Conservation (phyloP, 2,113 vertebrate species). For the Corythaixoides concolor region DNA sequence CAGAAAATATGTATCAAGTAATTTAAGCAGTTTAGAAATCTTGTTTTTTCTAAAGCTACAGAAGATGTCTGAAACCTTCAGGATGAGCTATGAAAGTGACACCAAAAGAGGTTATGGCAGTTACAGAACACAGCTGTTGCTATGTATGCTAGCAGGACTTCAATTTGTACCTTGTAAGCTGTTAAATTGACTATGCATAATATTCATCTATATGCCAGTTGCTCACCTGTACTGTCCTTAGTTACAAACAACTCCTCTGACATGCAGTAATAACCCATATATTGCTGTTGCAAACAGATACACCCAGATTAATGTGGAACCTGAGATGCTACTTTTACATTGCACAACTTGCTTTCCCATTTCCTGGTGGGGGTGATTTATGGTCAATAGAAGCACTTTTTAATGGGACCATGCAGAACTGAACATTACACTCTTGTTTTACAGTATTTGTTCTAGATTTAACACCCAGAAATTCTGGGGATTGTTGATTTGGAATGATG, state of each 20-base stretch:
- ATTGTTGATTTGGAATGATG: background rate
- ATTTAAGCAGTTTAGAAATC: background rate
- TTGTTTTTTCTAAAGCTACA: background rate
- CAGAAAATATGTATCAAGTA: background rate
- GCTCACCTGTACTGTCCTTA: background rate
- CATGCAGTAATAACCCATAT: background rate
- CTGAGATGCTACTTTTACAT: background rate
- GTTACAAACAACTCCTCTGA: slow-evolving; percentile 7
- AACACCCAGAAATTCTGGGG: background rate
- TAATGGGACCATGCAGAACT: background rate
- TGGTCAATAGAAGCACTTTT: background rate
- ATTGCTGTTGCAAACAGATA: background rate
- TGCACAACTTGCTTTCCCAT: background rate
- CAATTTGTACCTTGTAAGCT: background rate
- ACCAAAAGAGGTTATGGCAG: background rate
- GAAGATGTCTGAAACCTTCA: background rate
- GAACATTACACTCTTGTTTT: background rate
- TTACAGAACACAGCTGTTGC: background rate
- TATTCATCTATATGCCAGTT: background rate
- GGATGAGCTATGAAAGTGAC: background rate
- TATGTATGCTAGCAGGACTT: background rate
- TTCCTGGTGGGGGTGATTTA: background rate
- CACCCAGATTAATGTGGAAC: background rate
- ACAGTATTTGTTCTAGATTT: background rate
- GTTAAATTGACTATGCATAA: background rate